A percentile compares a stretch with the other conserved stretches of the same genome.
These are phyloP conservation scores for Lophius americanus DNA, from an alignment of 2,797 vertebrate species.

Conservation along the genomic window DNA sequence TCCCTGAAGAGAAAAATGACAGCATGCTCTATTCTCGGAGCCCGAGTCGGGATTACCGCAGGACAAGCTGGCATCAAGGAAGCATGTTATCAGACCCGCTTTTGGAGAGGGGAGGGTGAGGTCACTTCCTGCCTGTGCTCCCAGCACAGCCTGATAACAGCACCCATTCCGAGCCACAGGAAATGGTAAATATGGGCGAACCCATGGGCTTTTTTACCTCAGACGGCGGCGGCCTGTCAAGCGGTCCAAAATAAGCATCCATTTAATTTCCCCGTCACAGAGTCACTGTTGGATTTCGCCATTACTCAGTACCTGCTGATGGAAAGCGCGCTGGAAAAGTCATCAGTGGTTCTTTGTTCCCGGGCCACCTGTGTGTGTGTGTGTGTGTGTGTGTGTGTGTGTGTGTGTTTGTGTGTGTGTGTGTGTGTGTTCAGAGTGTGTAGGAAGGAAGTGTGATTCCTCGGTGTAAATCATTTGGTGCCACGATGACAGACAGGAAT, in stretches of 20 bases:
- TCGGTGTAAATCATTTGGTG: slow-evolving; percentile 55
- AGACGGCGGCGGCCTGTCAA: slow-evolving; percentile 43
- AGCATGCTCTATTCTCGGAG: slow-evolving; percentile 57
- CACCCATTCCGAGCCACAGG: slow-evolving; percentile 66
- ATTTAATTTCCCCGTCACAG: slow-evolving; percentile 47
- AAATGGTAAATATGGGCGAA: slow-evolving; percentile 73
- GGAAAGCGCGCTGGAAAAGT: slow-evolving; percentile 49
- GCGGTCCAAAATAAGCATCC: slow-evolving; percentile 62
- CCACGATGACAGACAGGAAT: slow-evolving; percentile 66
- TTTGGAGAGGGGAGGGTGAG: slow-evolving; percentile 50
- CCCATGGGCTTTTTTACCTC: slow-evolving; percentile 58
- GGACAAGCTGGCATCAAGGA: slow-evolving; percentile 38
- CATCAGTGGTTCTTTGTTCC: slow-evolving; percentile 50
- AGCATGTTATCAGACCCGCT: slow-evolving; percentile 57
- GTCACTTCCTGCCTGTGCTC: slow-evolving; percentile 77
- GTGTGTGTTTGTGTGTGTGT: neutral
- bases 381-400: slow-evolving; percentile 32
- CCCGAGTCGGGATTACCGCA: slow-evolving; percentile 40
- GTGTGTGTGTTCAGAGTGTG: slow-evolving; percentile 43
- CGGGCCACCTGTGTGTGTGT: slow-evolving; percentile 38
- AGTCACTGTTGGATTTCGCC: slow-evolving; percentile 40
- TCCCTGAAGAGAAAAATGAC: slow-evolving; percentile 55
- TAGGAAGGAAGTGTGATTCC: slow-evolving; percentile 57
- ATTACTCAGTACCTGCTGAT: slow-evolving; percentile 33
- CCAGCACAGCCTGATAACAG: slow-evolving; percentile 69